These are phyloP conservation scores for Oreochromis tanganicae DNA, from an alignment of 2,113 vertebrate species.

Conservation along the genomic window DNA sequence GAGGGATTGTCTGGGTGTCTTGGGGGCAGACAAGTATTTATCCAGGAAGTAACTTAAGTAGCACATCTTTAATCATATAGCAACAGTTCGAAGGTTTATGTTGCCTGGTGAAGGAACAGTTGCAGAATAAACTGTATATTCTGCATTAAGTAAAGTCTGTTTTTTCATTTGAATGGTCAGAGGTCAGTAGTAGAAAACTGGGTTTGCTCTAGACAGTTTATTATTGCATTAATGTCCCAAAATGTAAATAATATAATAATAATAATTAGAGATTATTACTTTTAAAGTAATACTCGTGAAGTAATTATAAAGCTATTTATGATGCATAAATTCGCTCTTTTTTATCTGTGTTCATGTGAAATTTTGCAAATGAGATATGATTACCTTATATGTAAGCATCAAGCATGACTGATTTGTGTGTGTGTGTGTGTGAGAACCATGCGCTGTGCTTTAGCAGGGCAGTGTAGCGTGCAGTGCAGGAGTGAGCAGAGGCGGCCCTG, in stretches of 20 bases:
- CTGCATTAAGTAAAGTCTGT: not conserved
- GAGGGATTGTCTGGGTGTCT: slow-evolving; percentile 21
- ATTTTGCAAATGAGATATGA: slow-evolving; percentile 1
- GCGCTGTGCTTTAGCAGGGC: slow-evolving; percentile 63
- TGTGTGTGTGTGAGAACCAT: slow-evolving; percentile 72
- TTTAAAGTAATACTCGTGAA: not conserved
- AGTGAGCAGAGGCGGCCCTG: slow-evolving; percentile 78
- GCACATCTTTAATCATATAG: not conserved
- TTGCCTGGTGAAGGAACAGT: not conserved
- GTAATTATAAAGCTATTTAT: not conserved
- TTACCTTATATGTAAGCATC: slow-evolving; percentile 8
- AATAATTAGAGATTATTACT: not conserved
- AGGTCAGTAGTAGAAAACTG: not conserved
- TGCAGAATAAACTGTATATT: not conserved
- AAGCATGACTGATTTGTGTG: slow-evolving; percentile 54
- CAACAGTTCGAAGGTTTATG: not conserved
- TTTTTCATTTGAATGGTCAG: not conserved
- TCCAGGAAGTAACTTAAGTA: not conserved
- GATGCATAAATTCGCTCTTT: not conserved
- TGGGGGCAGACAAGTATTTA: not conserved
- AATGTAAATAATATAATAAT: not conserved
- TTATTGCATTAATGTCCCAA: not conserved
- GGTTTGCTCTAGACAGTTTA: not conserved
- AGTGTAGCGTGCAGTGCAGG: slow-evolving; percentile 82
- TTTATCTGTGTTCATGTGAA: not conserved